Conservation (phyloP, 2,113 vertebrate species). For the Castor canadensis region DNA sequence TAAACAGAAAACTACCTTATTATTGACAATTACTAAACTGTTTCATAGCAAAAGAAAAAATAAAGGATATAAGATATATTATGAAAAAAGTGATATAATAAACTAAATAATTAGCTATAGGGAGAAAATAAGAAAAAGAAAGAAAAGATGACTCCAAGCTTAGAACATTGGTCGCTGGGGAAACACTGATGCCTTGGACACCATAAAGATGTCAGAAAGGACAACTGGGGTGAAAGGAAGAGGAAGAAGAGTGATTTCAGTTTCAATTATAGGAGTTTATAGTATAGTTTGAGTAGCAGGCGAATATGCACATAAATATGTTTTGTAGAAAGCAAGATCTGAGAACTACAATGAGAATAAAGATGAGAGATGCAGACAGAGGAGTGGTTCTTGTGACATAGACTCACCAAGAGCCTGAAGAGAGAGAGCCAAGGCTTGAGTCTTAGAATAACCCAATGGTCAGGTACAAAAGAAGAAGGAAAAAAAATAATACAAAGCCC, state of each 20-base stretch:
- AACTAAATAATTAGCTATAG: not conserved
- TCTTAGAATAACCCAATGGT: not conserved
- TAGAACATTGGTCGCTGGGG: not conserved
- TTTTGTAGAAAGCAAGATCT: not conserved
- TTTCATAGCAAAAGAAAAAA: not conserved
- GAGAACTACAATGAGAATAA: not conserved
- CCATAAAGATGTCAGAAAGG: not conserved
- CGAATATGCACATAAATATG: not conserved
- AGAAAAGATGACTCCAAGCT: not conserved
- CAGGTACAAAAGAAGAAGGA: not conserved
- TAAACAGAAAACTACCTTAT: not conserved
- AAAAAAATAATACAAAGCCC: not conserved
- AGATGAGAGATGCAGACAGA: not conserved
- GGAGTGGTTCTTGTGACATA: not conserved
- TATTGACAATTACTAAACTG: not conserved
- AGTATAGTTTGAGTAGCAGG: not conserved
- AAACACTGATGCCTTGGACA: not conserved
- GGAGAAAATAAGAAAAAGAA: not conserved
- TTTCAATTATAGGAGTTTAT: not conserved
- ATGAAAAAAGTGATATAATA: not conserved
- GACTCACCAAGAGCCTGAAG: not conserved
- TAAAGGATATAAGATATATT: not conserved
- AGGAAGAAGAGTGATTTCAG: not conserved
- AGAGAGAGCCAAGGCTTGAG: not conserved
- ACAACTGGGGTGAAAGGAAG: not conserved